These are phyloP conservation scores for Leucosticte australis DNA, from an alignment of 2,113 vertebrate genomes.

Conservation along the genomic window DNA sequence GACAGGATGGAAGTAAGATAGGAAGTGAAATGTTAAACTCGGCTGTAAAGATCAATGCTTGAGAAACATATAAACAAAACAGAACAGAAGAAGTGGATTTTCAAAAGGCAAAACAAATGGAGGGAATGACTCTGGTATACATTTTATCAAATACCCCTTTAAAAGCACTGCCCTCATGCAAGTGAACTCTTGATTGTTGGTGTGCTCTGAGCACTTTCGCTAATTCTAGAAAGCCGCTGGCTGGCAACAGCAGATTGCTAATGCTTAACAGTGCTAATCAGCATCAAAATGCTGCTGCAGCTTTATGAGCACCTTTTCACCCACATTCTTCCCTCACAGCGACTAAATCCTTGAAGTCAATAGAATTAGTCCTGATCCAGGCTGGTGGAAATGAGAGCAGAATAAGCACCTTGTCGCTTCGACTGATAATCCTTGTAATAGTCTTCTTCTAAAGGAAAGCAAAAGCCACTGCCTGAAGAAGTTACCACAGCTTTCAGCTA, in stretches of 20 bases:
- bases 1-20: conserved; percentile 53
- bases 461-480: background rate
- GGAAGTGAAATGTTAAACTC: conserved; percentile 65
- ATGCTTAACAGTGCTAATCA: background rate
- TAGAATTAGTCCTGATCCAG: conserved; percentile 13
- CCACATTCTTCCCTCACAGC: background rate
- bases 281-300: conserved; percentile 26
- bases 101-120: background rate
- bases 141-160: background rate
- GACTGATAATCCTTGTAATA: background rate
- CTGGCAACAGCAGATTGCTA: background rate
- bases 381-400: background rate
- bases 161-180: background rate
- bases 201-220: background rate
- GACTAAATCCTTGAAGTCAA: conserved; percentile 7
- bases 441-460: background rate
- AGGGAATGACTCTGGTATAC: background rate
- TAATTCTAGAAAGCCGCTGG: background rate
- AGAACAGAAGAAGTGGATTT: conserved; percentile 16
- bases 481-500: background rate
- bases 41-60: conserved; percentile 50
- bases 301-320: conserved; percentile 27
- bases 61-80: conserved; percentile 5
- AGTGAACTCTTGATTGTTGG: background rate
- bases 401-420: background rate